These are phyloP conservation scores for Pseudoips prasinana DNA, from an alignment of 2,888 invertebrate genomes.

Conservation along the genomic window DNA sequence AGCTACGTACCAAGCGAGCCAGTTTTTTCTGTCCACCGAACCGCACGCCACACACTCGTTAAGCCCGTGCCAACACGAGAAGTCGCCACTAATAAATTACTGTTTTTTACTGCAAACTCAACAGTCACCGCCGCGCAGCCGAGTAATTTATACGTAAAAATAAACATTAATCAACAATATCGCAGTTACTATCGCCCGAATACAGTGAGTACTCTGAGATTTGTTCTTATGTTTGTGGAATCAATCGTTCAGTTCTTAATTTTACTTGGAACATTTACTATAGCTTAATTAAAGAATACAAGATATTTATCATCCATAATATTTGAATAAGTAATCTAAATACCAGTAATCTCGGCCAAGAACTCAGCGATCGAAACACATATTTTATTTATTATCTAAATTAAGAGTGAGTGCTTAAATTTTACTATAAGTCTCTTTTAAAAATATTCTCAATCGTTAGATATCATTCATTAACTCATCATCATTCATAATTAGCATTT, in stretches of 20 bases:
- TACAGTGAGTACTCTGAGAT: conserved; percentile 74
- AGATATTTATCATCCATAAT: too few relatives aligned
- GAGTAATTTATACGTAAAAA: conserved; percentile 78
- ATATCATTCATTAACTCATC: conserved; percentile 40
- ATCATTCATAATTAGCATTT: conserved; percentile 45
- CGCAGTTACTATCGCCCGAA: conserved; percentile 72
- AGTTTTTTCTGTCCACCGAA: conserved; percentile 84
- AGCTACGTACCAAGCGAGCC: conserved; percentile 79
- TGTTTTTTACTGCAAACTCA: conserved; percentile 78
- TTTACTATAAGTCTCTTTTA: conserved; percentile 19
- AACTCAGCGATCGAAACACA: conserved; percentile 20
- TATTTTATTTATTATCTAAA: conserved; percentile 12
- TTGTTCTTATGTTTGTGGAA: conserved; percentile 55
- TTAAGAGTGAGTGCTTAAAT: too few relatives aligned
- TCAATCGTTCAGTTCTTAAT: conserved; percentile 59
- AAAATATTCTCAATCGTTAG: conserved; percentile 22
- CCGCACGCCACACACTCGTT: conserved; percentile 83
- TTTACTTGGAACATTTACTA: too few relatives aligned
- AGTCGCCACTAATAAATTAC: conserved; percentile 84
- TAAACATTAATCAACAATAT: conserved; percentile 76
- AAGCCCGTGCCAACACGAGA: conserved; percentile 84
- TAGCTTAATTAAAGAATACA: too few relatives aligned
- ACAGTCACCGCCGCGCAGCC: conserved; percentile 80
- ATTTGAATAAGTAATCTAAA: too few relatives aligned
- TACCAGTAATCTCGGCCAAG: conserved; percentile 5